Evolutionary conservation across 2,113 vertebrate genomes (phyloP), one percentile per base, ranked within the genome.

Genomic region (Gambusia holbrooki): DNA sequence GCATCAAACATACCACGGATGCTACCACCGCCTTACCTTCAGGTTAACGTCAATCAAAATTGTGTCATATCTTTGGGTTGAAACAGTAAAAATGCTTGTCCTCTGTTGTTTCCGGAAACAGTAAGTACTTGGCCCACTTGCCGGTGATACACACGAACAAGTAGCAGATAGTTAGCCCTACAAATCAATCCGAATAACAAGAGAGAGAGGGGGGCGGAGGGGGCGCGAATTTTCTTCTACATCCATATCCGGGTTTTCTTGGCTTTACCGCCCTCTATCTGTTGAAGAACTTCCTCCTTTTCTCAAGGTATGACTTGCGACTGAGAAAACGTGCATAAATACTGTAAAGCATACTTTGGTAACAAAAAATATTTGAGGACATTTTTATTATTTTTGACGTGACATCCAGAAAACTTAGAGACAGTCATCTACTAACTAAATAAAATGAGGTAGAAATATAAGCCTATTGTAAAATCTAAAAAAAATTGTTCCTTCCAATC

Each of bases 21-120:
- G 76, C 71, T 66, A 67, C 10, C 15, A 62, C 28, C 66, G 19
- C 28, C 76, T 79, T 85, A 88, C 77, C 78, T 64, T 71, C 19
- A 69, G 60, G 63, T 71, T 19, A 74, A 62, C 66, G 19, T 4
- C 12, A 3, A 14, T 68, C 37, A 40, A 1, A 66, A 62, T 1
- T 35, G 27, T 22, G 54, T 3, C 48, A 14, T 11, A 10, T 35
- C 25, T 29, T 33, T 29, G 3, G 3, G 12, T 22, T 32, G 42
- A 62, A 37, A 3, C 6, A 64, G 5, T 13, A 40, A 28, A 6
- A 64, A 48, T 25, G 28, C 7, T 10, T 7, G 17, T 27, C 48
- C 29, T 40, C 17, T 58, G 73, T 25, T 27, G 22, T 73, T 80
- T n/a, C 4, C 9, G 0, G 4, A 48, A 25, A 61, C 54, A 65